phyloP scores from a whole-genome alignment of 2,797 vertebrate species.

The Clarias pachynema region DNA sequence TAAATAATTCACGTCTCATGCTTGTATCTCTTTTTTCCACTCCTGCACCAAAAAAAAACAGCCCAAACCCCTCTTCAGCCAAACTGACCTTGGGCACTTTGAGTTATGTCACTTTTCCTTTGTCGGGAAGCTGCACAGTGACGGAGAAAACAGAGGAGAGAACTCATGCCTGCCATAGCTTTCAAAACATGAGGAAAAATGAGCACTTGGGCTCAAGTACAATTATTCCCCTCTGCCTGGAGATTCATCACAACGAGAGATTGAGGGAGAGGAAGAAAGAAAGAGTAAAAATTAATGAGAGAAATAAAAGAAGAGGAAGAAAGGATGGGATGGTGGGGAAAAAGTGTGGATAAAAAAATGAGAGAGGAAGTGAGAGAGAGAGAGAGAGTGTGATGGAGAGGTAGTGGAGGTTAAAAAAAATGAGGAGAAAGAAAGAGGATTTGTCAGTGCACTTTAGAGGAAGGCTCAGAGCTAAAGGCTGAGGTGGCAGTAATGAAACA shows the following conservation, averaged over 20 bases:
- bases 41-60: conserved; percentile 25
- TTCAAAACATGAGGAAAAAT: conserved; percentile 83
- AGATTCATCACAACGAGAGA: conserved; percentile 80
- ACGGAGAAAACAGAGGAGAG: conserved; percentile 51
- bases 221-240: conserved; percentile 81
- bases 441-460: conserved; percentile 74
- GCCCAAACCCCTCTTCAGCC: conserved; percentile 34
- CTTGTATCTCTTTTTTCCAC: not conserved
- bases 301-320: conserved; percentile 39
- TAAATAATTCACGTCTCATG: conserved; percentile 22
- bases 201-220: conserved; percentile 79
- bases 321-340: conserved; percentile 28
- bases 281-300: conserved; percentile 40
- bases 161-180: conserved; percentile 77
- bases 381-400: conserved; percentile 42
- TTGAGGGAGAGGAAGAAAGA: conserved; percentile 34
- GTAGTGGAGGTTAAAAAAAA: conserved; percentile 60
- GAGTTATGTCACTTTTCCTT: conserved; percentile 77
- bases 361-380: conserved; percentile 42
- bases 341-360: conserved; percentile 27
- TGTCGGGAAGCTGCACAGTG: conserved; percentile 58
- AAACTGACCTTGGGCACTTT: conserved; percentile 79
- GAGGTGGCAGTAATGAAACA: conserved; percentile 84
- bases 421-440: conserved; percentile 82
- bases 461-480: conserved; percentile 70